A percentile compares a stretch with the other conserved stretches of the same genome.
phyloP scores from a whole-genome alignment of 2,888 invertebrate genomes.

The Hemistola chrysoprasaria region DNA sequence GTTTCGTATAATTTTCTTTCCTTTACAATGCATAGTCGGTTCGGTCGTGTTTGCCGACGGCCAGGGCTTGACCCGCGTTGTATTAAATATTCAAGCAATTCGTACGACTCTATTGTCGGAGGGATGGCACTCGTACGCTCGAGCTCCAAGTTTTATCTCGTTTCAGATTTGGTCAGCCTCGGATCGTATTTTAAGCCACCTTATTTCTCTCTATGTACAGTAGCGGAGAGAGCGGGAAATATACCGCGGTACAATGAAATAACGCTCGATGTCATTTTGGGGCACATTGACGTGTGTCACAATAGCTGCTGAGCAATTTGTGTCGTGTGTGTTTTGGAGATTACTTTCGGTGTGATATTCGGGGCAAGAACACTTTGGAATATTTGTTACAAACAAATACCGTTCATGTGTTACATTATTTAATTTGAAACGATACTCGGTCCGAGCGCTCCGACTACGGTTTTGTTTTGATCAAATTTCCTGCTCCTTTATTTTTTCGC shows the following conservation, averaged over 20 bases:
- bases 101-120: constrained; percentile 22
- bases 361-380: too few relatives aligned
- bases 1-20: constrained; percentile 30
- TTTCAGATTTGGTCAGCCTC: constrained; percentile 6
- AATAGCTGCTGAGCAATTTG: too few relatives aligned
- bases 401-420: background rate
- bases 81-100: constrained; percentile 23
- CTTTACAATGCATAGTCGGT: constrained; percentile 27
- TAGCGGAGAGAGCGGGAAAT: background rate
- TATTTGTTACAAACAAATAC: too few relatives aligned
- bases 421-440: background rate
- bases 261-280: too few relatives aligned
- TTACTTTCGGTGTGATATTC: too few relatives aligned
- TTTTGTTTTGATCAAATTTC: constrained; percentile 14
- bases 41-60: constrained; percentile 23
- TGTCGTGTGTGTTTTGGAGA: too few relatives aligned
- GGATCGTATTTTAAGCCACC: background rate
- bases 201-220: background rate
- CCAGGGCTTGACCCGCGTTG: constrained; percentile 13
- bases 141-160: constrained; percentile 17
- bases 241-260: background rate
- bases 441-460: constrained; percentile 1
- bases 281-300: too few relatives aligned
- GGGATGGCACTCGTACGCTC: constrained; percentile 4
- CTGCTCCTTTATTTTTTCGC: constrained; percentile 22